phyloP scores from a whole-genome alignment of 1,140 invertebrate genomes.

The Berghia stephanieae region DNA sequence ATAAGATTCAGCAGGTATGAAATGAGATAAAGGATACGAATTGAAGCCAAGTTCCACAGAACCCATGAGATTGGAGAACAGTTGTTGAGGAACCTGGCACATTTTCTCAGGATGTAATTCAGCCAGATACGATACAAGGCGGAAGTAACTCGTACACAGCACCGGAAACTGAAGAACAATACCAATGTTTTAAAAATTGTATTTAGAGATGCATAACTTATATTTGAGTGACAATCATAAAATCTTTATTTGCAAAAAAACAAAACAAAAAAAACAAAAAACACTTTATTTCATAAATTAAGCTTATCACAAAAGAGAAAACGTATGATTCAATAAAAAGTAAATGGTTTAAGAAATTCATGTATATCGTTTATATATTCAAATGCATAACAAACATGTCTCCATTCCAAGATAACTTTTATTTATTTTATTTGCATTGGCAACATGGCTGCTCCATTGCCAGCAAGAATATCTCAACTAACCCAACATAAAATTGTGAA shows the following conservation, averaged over 20 bases:
- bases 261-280: not conserved
- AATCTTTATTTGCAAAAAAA: too few species aligned
- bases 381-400: too few species aligned
- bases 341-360: too few species aligned
- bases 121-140: slow-evolving; percentile 75
- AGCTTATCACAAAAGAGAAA: not conserved
- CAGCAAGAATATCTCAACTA: too few species aligned
- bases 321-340: too few species aligned
- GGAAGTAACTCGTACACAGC: slow-evolving; percentile 75
- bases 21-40: slow-evolving; percentile 62
- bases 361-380: too few species aligned
- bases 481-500: too few species aligned
- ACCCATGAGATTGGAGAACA: slow-evolving; percentile 72
- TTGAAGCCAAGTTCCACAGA: slow-evolving; percentile 78
- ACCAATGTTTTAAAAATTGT: not conserved
- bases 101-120: slow-evolving; percentile 76
- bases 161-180: slow-evolving; percentile 70
- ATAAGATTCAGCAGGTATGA: not conserved
- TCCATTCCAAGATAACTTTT: too few species aligned
- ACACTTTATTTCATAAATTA: not conserved
- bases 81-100: slow-evolving; percentile 69
- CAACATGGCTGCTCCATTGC: too few species aligned
- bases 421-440: too few species aligned
- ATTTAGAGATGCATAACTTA: too few species aligned
- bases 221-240: too few species aligned